Evolutionary conservation across 2,888 invertebrate species (phyloP).

Genomic region (Athalia circularis): DNA sequence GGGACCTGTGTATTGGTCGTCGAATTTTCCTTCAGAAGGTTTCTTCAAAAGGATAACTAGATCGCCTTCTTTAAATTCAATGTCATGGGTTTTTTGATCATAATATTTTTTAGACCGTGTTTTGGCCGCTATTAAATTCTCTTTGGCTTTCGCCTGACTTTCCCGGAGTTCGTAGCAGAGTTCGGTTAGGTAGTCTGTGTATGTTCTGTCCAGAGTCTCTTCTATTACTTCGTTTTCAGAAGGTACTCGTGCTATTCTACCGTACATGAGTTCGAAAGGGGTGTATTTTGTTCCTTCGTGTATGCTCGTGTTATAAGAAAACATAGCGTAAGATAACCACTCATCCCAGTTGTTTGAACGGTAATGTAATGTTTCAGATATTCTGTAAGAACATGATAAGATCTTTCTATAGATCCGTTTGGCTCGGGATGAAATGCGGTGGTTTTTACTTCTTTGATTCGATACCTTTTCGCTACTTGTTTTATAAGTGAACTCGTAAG

Average conservation of each 20-base stretch:
- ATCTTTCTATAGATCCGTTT: constrained; percentile 50
- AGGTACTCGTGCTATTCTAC: not conserved
- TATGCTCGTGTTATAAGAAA: not conserved
- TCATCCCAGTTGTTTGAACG: constrained; percentile 6
- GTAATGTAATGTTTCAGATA: constrained; percentile 34
- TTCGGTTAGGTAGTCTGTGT: not conserved
- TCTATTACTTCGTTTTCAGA: not conserved
- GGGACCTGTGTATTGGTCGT: constrained; percentile 45
- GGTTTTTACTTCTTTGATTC: constrained; percentile 31
- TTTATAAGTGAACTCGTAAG: not conserved
- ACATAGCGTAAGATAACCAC: not conserved
- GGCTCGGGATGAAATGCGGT: constrained; percentile 49
- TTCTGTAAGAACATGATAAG: constrained; percentile 47
- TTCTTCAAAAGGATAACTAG: constrained; percentile 36
- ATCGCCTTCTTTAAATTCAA: constrained; percentile 30
- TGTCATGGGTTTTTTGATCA: constrained; percentile 28
- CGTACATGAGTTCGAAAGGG: not conserved
- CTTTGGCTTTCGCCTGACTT: not conserved
- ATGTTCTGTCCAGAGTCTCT: not conserved
- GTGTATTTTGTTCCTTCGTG: not conserved
- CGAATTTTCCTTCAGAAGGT: constrained; percentile 41
- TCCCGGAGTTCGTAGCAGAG: not conserved
- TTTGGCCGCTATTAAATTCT: constrained; percentile 27
- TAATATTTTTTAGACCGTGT: constrained; percentile 42
- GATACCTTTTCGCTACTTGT: constrained; percentile 6